Conservation (phyloP, 2,888 invertebrate genomes). For the Deladenus siricidicola region DNA sequence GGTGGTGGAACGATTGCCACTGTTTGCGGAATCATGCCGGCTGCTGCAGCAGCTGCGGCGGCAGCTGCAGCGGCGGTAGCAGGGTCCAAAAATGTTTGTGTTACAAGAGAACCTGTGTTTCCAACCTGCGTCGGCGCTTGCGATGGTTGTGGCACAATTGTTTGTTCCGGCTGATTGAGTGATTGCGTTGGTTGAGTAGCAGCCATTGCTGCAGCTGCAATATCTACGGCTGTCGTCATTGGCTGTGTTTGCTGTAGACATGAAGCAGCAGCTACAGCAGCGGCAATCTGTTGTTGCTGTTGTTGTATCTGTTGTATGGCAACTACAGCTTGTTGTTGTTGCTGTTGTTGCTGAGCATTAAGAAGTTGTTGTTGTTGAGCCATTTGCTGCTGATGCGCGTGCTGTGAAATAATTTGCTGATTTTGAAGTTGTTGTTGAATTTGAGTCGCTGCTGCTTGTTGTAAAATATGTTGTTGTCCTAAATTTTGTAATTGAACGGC, state of each 20-base stretch:
- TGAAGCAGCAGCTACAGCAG: slow-evolving; percentile 5
- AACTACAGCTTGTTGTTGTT: slow-evolving; percentile 6
- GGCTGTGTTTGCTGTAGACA: slow-evolving; percentile 4
- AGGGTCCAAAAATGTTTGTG: neutral
- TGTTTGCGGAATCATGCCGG: neutral
- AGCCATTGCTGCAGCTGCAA: slow-evolving; percentile 5
- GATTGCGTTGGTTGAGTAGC: slow-evolving; percentile 4
- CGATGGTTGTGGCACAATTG: neutral
- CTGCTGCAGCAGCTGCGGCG: neutral
- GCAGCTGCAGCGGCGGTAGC: neutral
- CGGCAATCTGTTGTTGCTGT: slow-evolving; percentile 23
- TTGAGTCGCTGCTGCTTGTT: slow-evolving; percentile 4
- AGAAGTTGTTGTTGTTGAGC: slow-evolving; percentile 7
- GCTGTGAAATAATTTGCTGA: neutral
- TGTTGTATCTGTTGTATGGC: slow-evolving; percentile 18
- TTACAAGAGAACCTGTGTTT: neutral
- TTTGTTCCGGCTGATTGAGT: neutral
- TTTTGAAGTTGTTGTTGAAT: slow-evolving; percentile 7
- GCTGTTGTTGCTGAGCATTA: neutral
- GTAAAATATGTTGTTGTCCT: neutral
- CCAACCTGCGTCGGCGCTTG: neutral
- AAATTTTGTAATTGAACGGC: neutral
- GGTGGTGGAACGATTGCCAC: neutral
- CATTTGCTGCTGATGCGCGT: neutral
- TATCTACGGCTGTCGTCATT: slow-evolving; percentile 10